These are phyloP conservation scores for Microchirus variegatus DNA, from an alignment of 2,797 vertebrate species.

Conservation along the genomic window DNA sequence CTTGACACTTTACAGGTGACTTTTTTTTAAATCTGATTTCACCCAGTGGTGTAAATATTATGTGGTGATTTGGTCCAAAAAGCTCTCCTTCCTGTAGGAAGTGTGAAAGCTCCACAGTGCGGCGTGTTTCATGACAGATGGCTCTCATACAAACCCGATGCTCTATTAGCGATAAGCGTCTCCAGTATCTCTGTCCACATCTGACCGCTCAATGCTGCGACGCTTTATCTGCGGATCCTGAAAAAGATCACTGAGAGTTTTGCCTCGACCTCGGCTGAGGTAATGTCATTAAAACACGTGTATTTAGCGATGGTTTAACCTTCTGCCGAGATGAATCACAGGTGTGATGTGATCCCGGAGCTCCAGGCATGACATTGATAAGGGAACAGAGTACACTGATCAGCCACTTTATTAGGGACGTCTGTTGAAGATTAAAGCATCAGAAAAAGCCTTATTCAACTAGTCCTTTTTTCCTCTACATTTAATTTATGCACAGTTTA, in stretches of 20 bases:
- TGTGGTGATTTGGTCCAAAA: not conserved
- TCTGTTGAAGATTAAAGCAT: no score
- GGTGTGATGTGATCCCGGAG: no score
- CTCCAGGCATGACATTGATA: no score
- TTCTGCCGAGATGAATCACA: constrained; percentile 22
- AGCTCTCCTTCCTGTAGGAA: not conserved
- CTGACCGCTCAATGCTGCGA: not conserved
- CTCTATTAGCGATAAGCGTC: not conserved
- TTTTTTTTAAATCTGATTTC: no score
- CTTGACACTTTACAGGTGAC: no score
- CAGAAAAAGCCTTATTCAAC: no score
- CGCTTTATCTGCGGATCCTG: constrained; percentile 4
- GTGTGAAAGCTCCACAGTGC: not conserved
- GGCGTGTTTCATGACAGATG: not conserved
- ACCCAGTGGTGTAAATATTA: not conserved
- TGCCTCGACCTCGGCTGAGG: constrained; percentile 17
- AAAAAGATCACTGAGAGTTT: not conserved
- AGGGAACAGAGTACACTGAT: no score
- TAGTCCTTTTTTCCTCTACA: no score
- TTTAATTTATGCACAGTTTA: no score
- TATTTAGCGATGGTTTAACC: constrained; percentile 27
- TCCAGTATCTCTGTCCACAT: constrained; percentile 5
- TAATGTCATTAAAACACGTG: constrained; percentile 2
- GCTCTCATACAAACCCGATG: constrained; percentile 1
- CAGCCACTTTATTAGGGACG: no score